These are phyloP conservation scores for Mesoclemmys tuberculata DNA, from an alignment of 2,113 vertebrate genomes.

Conservation along the genomic window DNA sequence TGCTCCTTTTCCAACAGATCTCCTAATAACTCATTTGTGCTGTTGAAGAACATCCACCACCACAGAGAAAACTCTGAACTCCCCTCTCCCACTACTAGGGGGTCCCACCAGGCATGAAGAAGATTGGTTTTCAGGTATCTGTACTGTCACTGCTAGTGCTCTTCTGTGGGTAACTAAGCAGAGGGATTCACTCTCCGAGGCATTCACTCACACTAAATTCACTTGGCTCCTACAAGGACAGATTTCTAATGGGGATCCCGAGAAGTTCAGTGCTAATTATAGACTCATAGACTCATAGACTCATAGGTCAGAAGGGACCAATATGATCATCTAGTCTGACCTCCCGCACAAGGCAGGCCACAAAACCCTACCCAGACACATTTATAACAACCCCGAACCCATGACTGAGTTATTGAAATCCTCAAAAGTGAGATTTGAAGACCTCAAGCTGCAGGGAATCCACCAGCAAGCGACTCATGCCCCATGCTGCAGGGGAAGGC, in stretches of 20 bases:
- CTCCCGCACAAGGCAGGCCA: too few relatives aligned
- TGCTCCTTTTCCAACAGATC: not conserved
- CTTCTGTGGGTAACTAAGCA: not conserved
- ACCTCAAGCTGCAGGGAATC: too few relatives aligned
- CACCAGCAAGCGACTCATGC: too few relatives aligned
- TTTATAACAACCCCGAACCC: too few relatives aligned
- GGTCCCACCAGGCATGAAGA: not conserved
- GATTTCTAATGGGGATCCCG: fast-evolving
- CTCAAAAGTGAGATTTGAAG: too few relatives aligned
- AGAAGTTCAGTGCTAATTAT: not conserved
- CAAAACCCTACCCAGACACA: too few relatives aligned
- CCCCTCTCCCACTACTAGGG: not conserved
- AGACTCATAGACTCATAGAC: too few relatives aligned
- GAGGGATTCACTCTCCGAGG: not conserved
- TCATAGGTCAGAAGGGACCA: too few relatives aligned
- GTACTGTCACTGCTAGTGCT: not conserved
- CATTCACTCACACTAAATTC: not conserved
- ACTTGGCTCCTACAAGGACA: not conserved
- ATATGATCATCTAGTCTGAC: too few relatives aligned
- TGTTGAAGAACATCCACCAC: not conserved
- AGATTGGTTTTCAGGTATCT: not conserved
- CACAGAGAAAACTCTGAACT: not conserved
- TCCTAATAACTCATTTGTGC: not conserved
- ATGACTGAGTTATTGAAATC: too few relatives aligned
- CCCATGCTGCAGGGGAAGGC: too few relatives aligned